Conservation (phyloP, 2,797 vertebrate species). For the Acanthiza pusilla region DNA sequence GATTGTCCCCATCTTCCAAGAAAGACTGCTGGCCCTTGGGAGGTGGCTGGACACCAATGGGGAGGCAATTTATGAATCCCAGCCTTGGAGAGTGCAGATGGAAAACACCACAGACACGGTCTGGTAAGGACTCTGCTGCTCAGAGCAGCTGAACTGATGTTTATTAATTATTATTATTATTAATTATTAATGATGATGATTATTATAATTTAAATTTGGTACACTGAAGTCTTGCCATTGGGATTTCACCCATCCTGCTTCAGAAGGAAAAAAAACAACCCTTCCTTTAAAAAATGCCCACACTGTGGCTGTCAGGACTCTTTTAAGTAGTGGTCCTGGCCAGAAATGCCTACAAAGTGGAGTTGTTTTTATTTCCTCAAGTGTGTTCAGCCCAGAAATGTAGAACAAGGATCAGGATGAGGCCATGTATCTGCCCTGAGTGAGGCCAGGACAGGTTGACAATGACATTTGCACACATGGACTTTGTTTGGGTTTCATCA, state of each 20-base stretch:
- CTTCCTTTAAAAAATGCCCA: neutral
- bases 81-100: constrained; percentile 85
- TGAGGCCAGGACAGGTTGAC: neutral
- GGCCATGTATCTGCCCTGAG: neutral
- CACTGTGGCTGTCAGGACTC: neutral
- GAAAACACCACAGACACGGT: constrained; percentile 78
- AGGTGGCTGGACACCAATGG: constrained; percentile 87
- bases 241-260: neutral
- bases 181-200: too few species aligned
- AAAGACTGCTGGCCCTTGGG: constrained; percentile 87
- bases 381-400: neutral
- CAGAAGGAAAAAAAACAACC: neutral
- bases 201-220: neutral
- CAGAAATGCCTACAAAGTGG: neutral
- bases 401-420: neutral
- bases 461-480: neutral
- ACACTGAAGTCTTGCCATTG: neutral
- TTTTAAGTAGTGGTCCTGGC: neutral
- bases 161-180: neutral
- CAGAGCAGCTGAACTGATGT: neutral
- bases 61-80: constrained; percentile 88
- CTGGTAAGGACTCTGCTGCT: constrained; percentile 77
- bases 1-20: constrained; percentile 87
- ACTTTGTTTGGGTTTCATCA: constrained; percentile 56
- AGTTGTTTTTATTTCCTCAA: neutral